These are phyloP conservation scores for Ochotona princeps DNA, from an alignment of 2,113 vertebrate genomes.

Conservation along the genomic window DNA sequence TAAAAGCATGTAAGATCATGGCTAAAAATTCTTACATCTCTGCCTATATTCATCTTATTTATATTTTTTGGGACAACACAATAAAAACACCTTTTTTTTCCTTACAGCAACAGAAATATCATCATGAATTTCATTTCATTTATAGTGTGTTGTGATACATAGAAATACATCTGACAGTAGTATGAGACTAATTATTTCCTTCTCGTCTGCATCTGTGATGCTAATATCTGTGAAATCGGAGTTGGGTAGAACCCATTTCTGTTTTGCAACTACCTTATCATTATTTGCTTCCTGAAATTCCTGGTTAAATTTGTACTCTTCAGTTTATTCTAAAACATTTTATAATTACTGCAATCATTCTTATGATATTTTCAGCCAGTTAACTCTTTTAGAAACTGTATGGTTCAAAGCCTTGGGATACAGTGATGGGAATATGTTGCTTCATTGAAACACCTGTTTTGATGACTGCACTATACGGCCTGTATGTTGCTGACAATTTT, in stretches of 20 bases:
- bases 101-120: background rate
- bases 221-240: background rate
- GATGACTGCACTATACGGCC: background rate
- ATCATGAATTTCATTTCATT: background rate
- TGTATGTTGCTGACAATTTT: background rate
- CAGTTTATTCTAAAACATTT: background rate
- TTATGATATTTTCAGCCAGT: background rate
- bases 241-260: background rate
- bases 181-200: background rate
- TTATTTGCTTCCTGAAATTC: background rate
- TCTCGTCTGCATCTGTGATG: background rate
- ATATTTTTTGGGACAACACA: background rate
- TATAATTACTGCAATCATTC: background rate
- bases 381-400: background rate
- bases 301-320: background rate
- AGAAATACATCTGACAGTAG: background rate
- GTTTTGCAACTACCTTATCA: background rate
- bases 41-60: background rate
- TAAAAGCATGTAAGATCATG: no score
- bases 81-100: background rate
- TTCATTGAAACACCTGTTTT: background rate
- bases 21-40: conserved; percentile 16
- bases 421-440: background rate
- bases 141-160: background rate
- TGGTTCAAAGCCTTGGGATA: background rate